Conservation (phyloP, 2,113 vertebrate genomes). For the Carassius gibelio region DNA sequence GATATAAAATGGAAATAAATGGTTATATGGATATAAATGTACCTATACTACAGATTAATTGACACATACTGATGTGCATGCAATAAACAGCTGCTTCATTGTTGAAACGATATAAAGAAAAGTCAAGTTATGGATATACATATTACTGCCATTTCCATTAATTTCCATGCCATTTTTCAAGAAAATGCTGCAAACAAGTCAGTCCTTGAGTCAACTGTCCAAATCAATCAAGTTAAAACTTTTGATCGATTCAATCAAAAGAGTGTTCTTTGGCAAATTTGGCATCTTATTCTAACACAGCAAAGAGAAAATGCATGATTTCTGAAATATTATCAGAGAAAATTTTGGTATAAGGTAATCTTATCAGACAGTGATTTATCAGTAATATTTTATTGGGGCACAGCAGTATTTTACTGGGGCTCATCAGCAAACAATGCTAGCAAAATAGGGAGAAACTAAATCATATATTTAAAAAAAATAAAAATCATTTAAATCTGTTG, state of each 20-base stretch:
- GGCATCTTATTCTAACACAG: neutral
- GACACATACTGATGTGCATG: too few species aligned
- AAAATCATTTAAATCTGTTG: neutral
- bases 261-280: neutral
- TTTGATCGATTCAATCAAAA: neutral
- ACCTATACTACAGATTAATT: too few species aligned
- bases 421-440: neutral
- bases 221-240: neutral
- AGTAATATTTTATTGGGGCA: slow-evolving; percentile 3
- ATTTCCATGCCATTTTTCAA: neutral
- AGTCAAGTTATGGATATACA: too few species aligned
- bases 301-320: neutral
- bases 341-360: neutral
- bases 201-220: neutral
- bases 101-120: too few species aligned
- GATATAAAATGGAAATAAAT: too few species aligned
- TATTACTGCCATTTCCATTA: neutral
- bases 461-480: too few species aligned
- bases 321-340: neutral
- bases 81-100: too few species aligned
- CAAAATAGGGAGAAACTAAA: neutral
- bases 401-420: neutral
- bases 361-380: neutral
- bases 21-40: too few species aligned
- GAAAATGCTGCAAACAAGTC: neutral